These are phyloP conservation scores for Ips typographus DNA, from an alignment of 1,140 invertebrate species.

Conservation along the genomic window DNA sequence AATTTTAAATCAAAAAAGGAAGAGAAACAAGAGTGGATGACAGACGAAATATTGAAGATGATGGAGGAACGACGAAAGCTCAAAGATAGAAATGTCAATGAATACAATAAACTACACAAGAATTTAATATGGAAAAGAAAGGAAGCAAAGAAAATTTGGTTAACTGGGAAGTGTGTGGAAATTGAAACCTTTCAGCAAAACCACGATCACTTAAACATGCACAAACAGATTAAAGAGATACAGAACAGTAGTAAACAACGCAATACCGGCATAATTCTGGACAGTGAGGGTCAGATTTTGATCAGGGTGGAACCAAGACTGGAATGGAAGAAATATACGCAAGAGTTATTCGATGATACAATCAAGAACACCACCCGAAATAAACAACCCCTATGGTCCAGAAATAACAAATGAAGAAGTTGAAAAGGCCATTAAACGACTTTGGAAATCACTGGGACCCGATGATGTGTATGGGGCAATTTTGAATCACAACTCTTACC, in stretches of 20 bases:
- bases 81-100: no score
- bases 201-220: slow-evolving; percentile 4
- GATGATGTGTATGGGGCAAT: no score
- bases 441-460: no score
- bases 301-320: slow-evolving; percentile 8
- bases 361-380: slow-evolving; percentile 12
- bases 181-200: not conserved
- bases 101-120: no score
- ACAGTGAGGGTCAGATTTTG: slow-evolving; percentile 13
- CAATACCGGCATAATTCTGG: slow-evolving; percentile 5
- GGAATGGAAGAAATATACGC: not conserved
- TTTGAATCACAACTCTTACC: no score
- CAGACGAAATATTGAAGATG: no score
- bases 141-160: no score
- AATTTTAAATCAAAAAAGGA: no score
- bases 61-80: no score
- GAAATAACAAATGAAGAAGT: slow-evolving; percentile 12
- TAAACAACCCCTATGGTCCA: slow-evolving; percentile 4
- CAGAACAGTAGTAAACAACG: slow-evolving; percentile 11
- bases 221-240: slow-evolving; percentile 6
- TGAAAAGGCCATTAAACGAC: slow-evolving; percentile 4
- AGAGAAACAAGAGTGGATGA: no score
- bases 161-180: no score
- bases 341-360: slow-evolving; percentile 1
- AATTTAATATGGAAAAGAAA: no score